These are phyloP conservation scores for Fragum whitleyi DNA, from an alignment of 2,888 invertebrate genomes.

Conservation along the genomic window DNA sequence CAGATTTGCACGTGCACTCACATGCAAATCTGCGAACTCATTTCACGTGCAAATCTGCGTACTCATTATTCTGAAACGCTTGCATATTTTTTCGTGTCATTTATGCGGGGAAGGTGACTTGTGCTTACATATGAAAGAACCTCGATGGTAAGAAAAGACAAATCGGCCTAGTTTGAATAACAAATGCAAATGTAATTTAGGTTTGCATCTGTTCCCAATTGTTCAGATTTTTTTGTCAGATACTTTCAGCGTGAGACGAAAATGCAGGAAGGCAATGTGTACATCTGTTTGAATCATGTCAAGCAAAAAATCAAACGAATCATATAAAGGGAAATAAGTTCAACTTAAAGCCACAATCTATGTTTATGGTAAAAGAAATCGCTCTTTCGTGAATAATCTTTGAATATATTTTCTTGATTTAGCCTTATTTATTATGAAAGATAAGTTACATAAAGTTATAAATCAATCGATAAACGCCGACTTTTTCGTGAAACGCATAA, in stretches of 20 bases:
- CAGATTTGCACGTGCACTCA: too few relatives aligned
- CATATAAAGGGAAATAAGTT: not conserved
- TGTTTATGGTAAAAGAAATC: too few relatives aligned
- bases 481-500: too few relatives aligned
- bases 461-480: too few relatives aligned
- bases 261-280: not conserved
- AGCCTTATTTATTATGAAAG: too few relatives aligned
- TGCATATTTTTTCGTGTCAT: not conserved
- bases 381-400: too few relatives aligned
- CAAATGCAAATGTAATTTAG: not conserved
- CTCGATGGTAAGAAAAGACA: not conserved
- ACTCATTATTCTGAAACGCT: not conserved
- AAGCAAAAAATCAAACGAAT: not conserved
- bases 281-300: not conserved
- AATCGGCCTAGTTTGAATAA: not conserved
- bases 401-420: too few relatives aligned
- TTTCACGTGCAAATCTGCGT: too few relatives aligned
- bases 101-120: not conserved
- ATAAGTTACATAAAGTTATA: too few relatives aligned
- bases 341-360: not conserved
- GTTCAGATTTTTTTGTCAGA: not conserved
- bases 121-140: not conserved
- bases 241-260: not conserved
- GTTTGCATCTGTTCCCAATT: not conserved
- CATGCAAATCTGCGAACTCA: too few relatives aligned